Conservation (phyloP, 2,113 vertebrate genomes). For the Ageneiosus marmoratus region DNA sequence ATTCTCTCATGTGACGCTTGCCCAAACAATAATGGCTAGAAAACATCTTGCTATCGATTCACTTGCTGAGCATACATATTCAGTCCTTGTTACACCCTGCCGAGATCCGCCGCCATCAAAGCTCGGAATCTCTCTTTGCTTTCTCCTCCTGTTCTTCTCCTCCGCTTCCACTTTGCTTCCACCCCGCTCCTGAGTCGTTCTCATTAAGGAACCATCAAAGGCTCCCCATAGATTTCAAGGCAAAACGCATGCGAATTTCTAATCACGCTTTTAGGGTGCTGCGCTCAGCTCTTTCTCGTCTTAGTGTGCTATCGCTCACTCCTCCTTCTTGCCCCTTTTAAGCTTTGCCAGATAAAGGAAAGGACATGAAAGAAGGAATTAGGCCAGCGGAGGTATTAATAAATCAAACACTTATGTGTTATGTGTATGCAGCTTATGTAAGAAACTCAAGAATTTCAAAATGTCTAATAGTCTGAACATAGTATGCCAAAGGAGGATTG, state of each 20-base stretch:
- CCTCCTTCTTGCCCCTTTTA: slow-evolving; percentile 29
- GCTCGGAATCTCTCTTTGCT: slow-evolving; percentile 66
- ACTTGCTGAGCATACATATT: slow-evolving; percentile 1
- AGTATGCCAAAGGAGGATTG: slow-evolving; percentile 19
- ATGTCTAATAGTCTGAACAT: slow-evolving; percentile 29
- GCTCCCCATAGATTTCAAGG: slow-evolving; percentile 89
- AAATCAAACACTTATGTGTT: slow-evolving; percentile 60
- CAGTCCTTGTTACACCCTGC: slow-evolving; percentile 69
- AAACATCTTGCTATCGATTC: slow-evolving; percentile 55
- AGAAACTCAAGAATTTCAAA: slow-evolving; percentile 39
- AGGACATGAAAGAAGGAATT: slow-evolving; percentile 54
- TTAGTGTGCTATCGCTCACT: slow-evolving; percentile 45
- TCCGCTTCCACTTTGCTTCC: slow-evolving; percentile 55
- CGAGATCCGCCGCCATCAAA: slow-evolving; percentile 90
- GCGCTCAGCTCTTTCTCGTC: slow-evolving; percentile 71
- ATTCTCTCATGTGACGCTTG: slow-evolving; percentile 52
- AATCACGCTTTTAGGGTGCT: slow-evolving; percentile 85
- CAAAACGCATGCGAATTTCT: slow-evolving; percentile 90
- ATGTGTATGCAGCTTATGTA: slow-evolving; percentile 52
- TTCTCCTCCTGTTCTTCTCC: slow-evolving; percentile 26
- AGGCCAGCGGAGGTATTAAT: slow-evolving; percentile 56
- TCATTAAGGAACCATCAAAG: slow-evolving; percentile 92
- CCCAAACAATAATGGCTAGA: slow-evolving; percentile 55
- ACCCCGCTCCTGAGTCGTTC: slow-evolving; percentile 76
- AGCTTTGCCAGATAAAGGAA: slow-evolving; percentile 38